Evolutionary conservation across 2,888 invertebrate species (phyloP).

Genomic region (Dasysyrphus tricinctus): DNA sequence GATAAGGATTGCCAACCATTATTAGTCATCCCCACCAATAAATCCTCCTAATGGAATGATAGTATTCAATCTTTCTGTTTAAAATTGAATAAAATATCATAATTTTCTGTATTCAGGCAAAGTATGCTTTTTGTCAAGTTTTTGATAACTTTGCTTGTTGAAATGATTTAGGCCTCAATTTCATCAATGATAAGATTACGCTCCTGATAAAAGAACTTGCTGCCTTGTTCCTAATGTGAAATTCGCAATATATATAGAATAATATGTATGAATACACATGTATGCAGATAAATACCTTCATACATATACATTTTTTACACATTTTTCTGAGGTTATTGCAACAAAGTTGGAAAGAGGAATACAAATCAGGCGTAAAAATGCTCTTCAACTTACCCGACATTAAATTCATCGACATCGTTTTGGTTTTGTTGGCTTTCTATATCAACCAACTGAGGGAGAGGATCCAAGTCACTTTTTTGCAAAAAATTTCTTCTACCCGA

Average conservation of each 20-base stretch:
- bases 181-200: constrained; percentile 36
- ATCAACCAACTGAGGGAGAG: background rate
- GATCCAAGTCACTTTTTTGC: constrained; percentile 18
- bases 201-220: constrained; percentile 36
- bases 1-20: constrained; percentile 36
- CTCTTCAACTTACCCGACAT: constrained; percentile 18
- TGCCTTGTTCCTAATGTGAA: constrained; percentile 11
- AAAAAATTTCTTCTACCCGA: constrained; percentile 17
- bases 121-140: background rate
- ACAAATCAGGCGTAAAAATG: background rate
- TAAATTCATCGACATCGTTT: background rate
- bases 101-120: background rate
- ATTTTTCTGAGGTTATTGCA: constrained; percentile 23
- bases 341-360: constrained; percentile 8
- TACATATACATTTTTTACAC: background rate
- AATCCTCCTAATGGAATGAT: background rate
- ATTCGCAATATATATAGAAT: constrained; percentile 8
- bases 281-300: background rate
- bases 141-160: background rate
- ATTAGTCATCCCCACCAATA: constrained; percentile 27
- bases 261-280: background rate
- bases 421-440: constrained; percentile 20
- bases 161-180: constrained; percentile 37
- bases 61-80: background rate
- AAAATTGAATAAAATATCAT: background rate